phyloP scores from a whole-genome alignment of 2,113 vertebrate species.

The Sinocyclocheilus anshuiensis region DNA sequence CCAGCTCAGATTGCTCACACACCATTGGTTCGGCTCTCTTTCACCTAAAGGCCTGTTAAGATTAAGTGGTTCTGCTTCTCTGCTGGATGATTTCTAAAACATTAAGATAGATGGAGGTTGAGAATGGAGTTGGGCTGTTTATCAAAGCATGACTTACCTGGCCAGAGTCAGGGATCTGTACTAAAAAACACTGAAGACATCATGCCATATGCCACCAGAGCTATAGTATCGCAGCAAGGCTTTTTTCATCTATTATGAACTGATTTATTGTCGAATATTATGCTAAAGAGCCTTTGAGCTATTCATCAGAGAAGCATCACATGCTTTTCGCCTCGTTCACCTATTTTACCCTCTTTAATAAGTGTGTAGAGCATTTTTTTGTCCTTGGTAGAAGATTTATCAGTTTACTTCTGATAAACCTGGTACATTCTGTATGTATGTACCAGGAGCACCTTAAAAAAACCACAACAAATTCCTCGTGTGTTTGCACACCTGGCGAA shows the following conservation, averaged over 20 bases:
- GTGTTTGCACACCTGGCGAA: too few species aligned
- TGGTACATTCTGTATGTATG: too few species aligned
- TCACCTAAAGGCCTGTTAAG: constrained; percentile 19
- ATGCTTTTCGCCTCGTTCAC: neutral
- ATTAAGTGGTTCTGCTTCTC: constrained; percentile 28
- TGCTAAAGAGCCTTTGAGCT: constrained; percentile 40
- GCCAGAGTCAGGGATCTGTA: neutral
- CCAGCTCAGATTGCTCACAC: constrained; percentile 23
- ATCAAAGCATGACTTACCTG: constrained; percentile 38
- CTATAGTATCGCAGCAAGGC: constrained; percentile 12
- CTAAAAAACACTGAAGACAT: constrained; percentile 17
- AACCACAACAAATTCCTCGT: too few species aligned
- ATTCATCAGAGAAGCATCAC: constrained; percentile 40
- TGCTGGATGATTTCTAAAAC: constrained; percentile 31
- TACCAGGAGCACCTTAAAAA: too few species aligned
- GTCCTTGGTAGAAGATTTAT: neutral
- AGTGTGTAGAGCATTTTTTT: neutral
- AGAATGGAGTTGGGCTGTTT: constrained; percentile 18
- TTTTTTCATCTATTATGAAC: constrained; percentile 41
- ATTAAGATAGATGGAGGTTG: constrained; percentile 40
- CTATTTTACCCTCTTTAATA: neutral
- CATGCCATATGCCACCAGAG: neutral
- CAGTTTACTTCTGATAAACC: neutral
- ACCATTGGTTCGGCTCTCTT: constrained; percentile 17
- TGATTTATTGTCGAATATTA: constrained; percentile 57